These are phyloP conservation scores for Verasper variegatus DNA, from an alignment of 2,113 vertebrate species.

Conservation along the genomic window DNA sequence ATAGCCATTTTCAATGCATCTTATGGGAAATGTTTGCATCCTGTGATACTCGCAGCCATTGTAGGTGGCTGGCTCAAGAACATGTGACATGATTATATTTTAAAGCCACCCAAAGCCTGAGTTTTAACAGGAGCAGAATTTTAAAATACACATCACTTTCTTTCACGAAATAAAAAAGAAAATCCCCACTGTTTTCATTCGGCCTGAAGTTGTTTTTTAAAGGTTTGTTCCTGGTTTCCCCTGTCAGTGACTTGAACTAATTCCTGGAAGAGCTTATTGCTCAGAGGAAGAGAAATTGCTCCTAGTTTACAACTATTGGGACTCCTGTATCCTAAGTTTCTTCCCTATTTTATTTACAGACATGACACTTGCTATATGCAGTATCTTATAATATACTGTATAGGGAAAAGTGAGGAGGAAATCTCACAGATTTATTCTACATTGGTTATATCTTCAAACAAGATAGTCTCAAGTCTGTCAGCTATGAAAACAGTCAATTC, in stretches of 20 bases:
- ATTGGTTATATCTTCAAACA: background rate
- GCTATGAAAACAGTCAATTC: background rate
- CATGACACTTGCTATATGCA: background rate
- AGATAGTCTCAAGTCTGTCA: background rate
- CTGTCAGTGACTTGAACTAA: background rate
- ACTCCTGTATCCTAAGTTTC: background rate
- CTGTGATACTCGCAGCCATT: conserved; percentile 43
- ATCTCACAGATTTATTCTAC: background rate
- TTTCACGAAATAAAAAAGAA: background rate
- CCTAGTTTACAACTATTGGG: background rate
- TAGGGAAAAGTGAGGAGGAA: background rate
- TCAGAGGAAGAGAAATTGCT: background rate
- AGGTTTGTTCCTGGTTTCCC: background rate
- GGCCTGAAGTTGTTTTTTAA: conserved; percentile 2
- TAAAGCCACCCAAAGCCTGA: conserved; percentile 26
- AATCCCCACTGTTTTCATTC: background rate
- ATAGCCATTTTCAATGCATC: conserved; percentile 67
- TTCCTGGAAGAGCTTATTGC: conserved; percentile 8
- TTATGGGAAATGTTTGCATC: conserved; percentile 56
- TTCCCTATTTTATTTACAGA: background rate
- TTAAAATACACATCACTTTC: conserved; percentile 14
- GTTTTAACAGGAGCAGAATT: conserved; percentile 1
- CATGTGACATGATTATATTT: conserved; percentile 50
- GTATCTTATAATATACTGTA: background rate
- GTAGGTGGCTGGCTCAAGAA: conserved; percentile 41